Evolutionary conservation across 1,140 invertebrate species (phyloP), one percentile per base, ranked within the genome.

Genomic region (Zaprionus lachaisei): DNA sequence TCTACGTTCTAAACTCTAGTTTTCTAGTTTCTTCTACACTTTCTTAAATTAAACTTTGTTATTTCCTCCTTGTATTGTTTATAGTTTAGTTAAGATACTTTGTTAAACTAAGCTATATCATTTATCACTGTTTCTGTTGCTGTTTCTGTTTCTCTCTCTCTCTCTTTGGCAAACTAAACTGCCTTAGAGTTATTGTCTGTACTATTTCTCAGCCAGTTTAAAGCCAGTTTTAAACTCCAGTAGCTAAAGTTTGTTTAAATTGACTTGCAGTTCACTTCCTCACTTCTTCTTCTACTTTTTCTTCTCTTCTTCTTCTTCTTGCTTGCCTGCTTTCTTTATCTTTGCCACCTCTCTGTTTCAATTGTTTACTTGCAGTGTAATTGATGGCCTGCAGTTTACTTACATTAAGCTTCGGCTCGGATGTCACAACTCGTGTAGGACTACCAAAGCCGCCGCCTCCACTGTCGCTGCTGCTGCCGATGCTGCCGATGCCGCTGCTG

Each of bases 351-450:
- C 38, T 15, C 51, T 2, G 24, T 7, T 26, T 56, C 54, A 47
- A 17, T 55, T 44, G 49, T 17, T 66, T 72, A 72, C 69, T 34
- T 22, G 20, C 55, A 65, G 69, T 72, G 69, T 55, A 60, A 37
- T 72, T 72, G 49, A 62, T 72, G 70, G 74, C 51, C 69, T 61
- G 63, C 70, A 62, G 47, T 72, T 62, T 80, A 92, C 91, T 92
- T 86, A 92, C 91, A 77, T 92, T 92, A 44, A 92, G 71, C 77
- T 92, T 92, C 49, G 91, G 91, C 58, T 92, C 91, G 57, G 76
- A 85, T 78, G 91, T 92, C 74, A 92, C 91, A 72, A 92, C 91
- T 38, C 49, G 72, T 67, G 71, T 84, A 65, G 85, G 68, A 60
- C 81, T 80, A 72, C 56, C 20, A 71, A 68, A 54, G 66, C 63